Conservation (phyloP, 2,797 vertebrate genomes). For the Parauchenoglanis punctatus region DNA sequence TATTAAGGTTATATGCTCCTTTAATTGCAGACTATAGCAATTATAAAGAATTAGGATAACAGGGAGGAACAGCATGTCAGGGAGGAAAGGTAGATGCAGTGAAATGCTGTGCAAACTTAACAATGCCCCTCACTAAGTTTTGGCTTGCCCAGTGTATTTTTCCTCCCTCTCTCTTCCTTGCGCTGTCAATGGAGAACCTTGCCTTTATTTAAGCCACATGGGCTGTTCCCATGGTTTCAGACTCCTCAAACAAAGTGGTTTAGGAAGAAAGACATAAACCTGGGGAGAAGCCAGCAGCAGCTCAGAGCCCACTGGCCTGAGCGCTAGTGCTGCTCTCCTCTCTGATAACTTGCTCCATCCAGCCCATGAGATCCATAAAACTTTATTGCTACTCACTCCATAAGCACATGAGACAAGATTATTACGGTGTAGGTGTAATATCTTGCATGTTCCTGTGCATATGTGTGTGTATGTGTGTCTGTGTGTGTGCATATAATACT, state of each 20-base stretch:
- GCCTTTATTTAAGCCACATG: conserved; percentile 57
- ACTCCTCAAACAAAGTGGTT: conserved; percentile 54
- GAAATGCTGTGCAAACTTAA: conserved; percentile 18
- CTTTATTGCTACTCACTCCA: conserved; percentile 51
- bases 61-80: not conserved
- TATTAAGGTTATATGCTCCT: not conserved
- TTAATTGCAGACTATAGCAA: not conserved
- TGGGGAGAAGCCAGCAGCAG: conserved; percentile 47
- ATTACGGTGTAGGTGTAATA: conserved; percentile 44
- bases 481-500: conserved; percentile 30
- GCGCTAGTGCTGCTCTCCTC: conserved; percentile 44
- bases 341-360: conserved; percentile 47
- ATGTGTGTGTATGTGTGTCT: conserved; percentile 21
- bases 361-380: conserved; percentile 47
- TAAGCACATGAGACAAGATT: conserved; percentile 49
- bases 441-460: conserved; percentile 20
- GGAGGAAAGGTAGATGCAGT: conserved; percentile 6
- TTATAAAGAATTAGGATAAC: not conserved
- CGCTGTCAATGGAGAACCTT: conserved; percentile 46
- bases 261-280: conserved; percentile 54
- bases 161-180: conserved; percentile 20
- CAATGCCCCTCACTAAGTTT: conserved; percentile 18
- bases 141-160: conserved; percentile 21
- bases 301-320: conserved; percentile 30
- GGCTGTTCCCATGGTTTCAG: conserved; percentile 51